These are phyloP conservation scores for Neoarius graeffei DNA, from an alignment of 2,113 vertebrate genomes.

Conservation along the genomic window DNA sequence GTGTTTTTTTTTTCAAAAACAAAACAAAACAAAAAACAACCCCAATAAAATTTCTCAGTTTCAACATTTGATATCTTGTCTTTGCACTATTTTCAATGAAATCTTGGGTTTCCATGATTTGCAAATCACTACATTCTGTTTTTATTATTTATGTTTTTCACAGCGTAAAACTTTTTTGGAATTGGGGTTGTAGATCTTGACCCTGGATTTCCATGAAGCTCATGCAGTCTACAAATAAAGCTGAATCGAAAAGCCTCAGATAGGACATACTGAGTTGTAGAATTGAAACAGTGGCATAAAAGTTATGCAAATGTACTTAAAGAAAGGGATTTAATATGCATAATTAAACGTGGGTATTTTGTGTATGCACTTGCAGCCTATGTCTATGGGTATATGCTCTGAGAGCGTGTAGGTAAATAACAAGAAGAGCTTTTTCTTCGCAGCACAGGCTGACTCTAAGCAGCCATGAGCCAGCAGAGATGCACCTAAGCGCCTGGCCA, in stretches of 20 bases:
- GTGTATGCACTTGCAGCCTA: neutral
- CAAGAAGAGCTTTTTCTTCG: constrained; percentile 20
- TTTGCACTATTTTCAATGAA: too few relatives aligned
- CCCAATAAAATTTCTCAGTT: too few relatives aligned
- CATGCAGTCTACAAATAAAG: neutral
- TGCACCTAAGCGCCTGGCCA: constrained; percentile 82
- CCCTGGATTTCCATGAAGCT: neutral
- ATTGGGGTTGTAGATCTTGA: neutral
- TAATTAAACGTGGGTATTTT: neutral
- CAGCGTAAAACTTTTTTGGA: too few relatives aligned
- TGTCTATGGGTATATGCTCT: too few relatives aligned
- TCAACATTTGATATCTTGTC: too few relatives aligned
- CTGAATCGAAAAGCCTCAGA: neutral
- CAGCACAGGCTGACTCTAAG: constrained; percentile 3
- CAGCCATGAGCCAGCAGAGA: constrained; percentile 63
- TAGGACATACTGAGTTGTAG: neutral
- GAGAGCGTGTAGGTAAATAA: neutral
- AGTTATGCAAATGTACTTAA: constrained; percentile 5
- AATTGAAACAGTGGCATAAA: neutral
- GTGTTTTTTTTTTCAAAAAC: too few relatives aligned
- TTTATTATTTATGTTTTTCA: too few relatives aligned
- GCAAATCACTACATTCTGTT: too few relatives aligned
- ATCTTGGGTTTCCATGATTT: too few relatives aligned
- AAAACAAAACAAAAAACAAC: too few relatives aligned
- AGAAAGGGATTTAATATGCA: neutral